These are phyloP conservation scores for Colletes collaris DNA, from an alignment of 2,888 invertebrate genomes.

Conservation along the genomic window DNA sequence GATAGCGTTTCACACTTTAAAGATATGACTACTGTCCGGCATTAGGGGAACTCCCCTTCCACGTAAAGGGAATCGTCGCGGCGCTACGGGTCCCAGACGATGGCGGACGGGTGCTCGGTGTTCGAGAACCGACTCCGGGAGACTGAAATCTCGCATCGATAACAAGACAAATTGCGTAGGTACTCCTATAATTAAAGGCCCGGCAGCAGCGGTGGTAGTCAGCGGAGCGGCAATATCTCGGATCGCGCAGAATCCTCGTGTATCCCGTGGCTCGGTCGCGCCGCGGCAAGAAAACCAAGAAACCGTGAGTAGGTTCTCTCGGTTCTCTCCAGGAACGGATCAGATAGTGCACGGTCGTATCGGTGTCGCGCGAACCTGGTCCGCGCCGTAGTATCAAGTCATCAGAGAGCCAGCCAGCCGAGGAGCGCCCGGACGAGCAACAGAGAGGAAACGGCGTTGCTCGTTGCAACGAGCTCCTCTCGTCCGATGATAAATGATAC, in stretches of 20 bases:
- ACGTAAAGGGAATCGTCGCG: background rate
- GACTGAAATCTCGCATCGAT: constrained; percentile 53
- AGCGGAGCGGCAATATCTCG: constrained; percentile 44
- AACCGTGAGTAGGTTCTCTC: constrained; percentile 7
- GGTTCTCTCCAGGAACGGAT: constrained; percentile 31
- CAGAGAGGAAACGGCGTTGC: constrained; percentile 5
- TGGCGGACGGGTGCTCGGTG: too few relatives aligned
- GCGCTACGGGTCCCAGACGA: background rate
- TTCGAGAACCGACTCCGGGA: background rate
- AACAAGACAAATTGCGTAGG: constrained; percentile 57
- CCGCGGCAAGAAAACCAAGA: constrained; percentile 1
- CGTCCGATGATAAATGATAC: constrained; percentile 73
- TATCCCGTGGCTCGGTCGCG: constrained; percentile 10
- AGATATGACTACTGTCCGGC: too few relatives aligned
- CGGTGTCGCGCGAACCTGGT: constrained; percentile 62
- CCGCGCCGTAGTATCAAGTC: constrained; percentile 62
- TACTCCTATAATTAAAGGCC: constrained; percentile 53
- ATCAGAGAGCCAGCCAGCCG: constrained; percentile 47
- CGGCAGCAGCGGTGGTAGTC: constrained; percentile 22
- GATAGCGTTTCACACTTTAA: too few relatives aligned
- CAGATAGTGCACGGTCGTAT: constrained; percentile 53
- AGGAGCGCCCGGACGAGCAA: background rate
- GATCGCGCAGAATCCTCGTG: constrained; percentile 48
- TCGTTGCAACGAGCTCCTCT: constrained; percentile 40
- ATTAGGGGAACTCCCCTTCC: too few relatives aligned